Base-by-base conservation (phyloP, 1,140 invertebrate genomes). In the Polypedilum vanderplanki region DNA sequence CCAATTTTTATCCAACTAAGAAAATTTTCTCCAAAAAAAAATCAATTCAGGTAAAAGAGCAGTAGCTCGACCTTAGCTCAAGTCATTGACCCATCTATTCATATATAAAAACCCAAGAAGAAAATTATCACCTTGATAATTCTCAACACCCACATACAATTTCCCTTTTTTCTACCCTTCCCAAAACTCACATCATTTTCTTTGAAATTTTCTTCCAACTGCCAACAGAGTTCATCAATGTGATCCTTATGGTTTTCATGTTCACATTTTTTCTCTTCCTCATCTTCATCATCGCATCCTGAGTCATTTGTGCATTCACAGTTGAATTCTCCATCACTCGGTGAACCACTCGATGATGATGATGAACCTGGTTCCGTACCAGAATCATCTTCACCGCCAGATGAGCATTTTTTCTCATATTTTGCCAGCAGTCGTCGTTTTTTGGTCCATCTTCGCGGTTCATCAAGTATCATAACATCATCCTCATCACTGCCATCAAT, bases 101-200 rank as follows among this genome's bases (percentile, higher is more conserved):
- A n/a, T n/a, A n/a, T n/a, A n/a, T n/a, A n/a, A n/a, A n/a, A n/a
- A n/a, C n/a, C n/a, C n/a, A n/a, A n/a, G n/a, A n/a, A 33, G 24
- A 33, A 33, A n/a, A 57, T 15, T 4, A 12, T n/a, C 46, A 57
- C 46, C 46, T 15, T 57, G 12, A 12, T n/a, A 46, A 46, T 1
- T 57, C 12, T n/a, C 46, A n/a, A n/a, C 46, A 57, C 46, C 8
- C 8, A 15, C 3, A n/a, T n/a, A n/a, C n/a, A n/a, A n/a, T n/a
- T 57, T n/a, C 8, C 41, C 8, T n/a, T n/a, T n/a, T n/a, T n/a
- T 4, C 12, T 12, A 57, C 12, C 46, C 46, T 15, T 15, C 9
- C 1, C 41, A 46, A 57, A 57, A 57, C 46, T 57, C 46, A 70
- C 65, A 70, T 70, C 17, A 70, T 70, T 70, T 70, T 70, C 65